These are phyloP conservation scores for Lampris megalopsis DNA, from an alignment of 2,113 vertebrate genomes.

Conservation along the genomic window DNA sequence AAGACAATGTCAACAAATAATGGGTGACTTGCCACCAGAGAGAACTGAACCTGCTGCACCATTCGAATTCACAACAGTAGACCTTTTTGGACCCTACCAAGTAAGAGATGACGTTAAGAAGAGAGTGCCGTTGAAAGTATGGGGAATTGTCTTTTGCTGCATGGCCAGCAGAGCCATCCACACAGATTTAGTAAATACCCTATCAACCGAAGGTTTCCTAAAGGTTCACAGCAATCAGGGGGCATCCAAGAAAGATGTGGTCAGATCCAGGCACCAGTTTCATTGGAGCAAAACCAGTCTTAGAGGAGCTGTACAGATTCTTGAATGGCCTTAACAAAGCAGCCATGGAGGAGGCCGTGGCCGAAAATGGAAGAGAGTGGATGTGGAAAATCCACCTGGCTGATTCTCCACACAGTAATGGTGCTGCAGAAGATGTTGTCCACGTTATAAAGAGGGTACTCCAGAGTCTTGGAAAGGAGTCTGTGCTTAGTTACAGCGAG, in stretches of 20 bases:
- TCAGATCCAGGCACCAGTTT: too few species aligned
- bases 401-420: background rate
- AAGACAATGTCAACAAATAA: too few species aligned
- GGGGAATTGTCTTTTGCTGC: too few species aligned
- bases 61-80: too few species aligned
- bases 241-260: too few species aligned
- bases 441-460: constrained; percentile 7
- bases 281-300: too few species aligned
- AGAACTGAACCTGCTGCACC: too few species aligned
- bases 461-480: constrained; percentile 1
- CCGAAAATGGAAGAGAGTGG: background rate
- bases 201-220: constrained; percentile 24
- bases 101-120: constrained; percentile 4
- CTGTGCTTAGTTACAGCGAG: constrained; percentile 5
- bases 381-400: constrained; percentile 11
- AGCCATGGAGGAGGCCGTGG: background rate
- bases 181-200: background rate
- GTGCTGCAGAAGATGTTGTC: constrained; percentile 27
- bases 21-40: too few species aligned
- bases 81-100: background rate
- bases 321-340: too few species aligned
- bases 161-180: background rate
- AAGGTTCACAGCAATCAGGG: constrained; percentile 30
- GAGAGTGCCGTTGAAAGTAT: background rate
- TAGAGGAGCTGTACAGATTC: too few species aligned